Evolutionary conservation across 2,113 vertebrate species (phyloP), one percentile per base, ranked within the genome.

Genomic region (Tachysurus fulvidraco): DNA sequence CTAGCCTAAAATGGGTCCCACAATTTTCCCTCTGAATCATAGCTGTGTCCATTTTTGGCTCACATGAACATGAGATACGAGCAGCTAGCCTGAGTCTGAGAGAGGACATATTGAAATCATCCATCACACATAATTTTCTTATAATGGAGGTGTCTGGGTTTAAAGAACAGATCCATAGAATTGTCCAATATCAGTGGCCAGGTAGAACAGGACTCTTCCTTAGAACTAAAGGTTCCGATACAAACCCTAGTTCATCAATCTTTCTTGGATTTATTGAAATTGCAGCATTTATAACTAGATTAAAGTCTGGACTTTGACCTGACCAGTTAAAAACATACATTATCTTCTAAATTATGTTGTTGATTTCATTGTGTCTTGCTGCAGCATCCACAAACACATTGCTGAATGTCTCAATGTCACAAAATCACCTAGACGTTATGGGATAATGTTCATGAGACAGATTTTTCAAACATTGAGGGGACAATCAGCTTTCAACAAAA

Each of bases 81-180:
- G 76, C 36, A 77, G 44, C 69, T 77, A 30, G n/a, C 44, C 52
- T 77, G 80, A 67, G 36, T 52, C 10, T 74, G 54, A 54, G 57
- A 62, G 11, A 62, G 11, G 13, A 54, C 59, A 83, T 62, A 69
- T 55, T 83, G 4, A 85, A 88, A 54, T 76, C 30, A 86, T 88
- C 74, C 62, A 83, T 86, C 84, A 86, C 21, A 64, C 41, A 60
- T 19, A 79, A 57, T 57, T 30, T 79, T 55, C 28, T 79, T 30
- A 30, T 57, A 79, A 79, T 79, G 54, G 54, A 57, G 17, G 77
- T 79, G 77, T 57, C 77, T 57, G 8, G 28, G 52, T 57, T 57
- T 30, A 54, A 77, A 50, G 67, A 6, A 19, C 30, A 71, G 46
- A 77, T 77, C 23, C 46, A 77, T 30, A 55, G 55, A 78, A 79